These are phyloP conservation scores for Acrossocheilus wenchowensis DNA, from an alignment of 2,797 vertebrate species.

Conservation along the genomic window DNA sequence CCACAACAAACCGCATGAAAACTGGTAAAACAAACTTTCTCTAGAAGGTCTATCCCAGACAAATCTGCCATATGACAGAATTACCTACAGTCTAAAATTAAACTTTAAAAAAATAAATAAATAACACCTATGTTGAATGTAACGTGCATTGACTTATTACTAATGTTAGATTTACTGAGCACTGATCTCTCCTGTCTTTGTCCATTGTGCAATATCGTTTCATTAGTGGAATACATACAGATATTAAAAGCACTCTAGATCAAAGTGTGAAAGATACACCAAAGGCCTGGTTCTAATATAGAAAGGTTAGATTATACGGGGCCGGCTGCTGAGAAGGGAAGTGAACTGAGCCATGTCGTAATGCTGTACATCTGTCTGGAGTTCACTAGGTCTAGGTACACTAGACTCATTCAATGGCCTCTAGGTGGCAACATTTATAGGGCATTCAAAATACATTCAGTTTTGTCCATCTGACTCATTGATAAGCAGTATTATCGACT, in stretches of 20 bases:
- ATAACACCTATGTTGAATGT: neutral
- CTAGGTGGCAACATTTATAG: slow-evolving; percentile 69
- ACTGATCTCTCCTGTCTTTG: neutral
- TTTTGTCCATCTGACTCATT: neutral
- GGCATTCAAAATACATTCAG: neutral
- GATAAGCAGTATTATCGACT: neutral
- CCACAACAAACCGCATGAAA: slow-evolving; percentile 1
- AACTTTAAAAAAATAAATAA: neutral
- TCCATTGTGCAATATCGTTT: neutral
- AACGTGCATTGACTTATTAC: neutral
- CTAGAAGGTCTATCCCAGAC: neutral
- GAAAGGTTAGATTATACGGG: neutral
- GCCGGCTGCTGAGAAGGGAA: neutral
- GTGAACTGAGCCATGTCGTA: neutral
- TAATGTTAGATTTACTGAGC: neutral
- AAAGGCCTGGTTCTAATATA: neutral
- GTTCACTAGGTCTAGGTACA: slow-evolving; percentile 25
- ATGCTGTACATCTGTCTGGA: slow-evolving; percentile 8
- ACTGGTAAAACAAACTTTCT: neutral
- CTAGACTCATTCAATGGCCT: slow-evolving; percentile 57
- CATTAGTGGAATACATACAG: neutral
- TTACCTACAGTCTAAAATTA: neutral
- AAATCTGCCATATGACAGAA: neutral
- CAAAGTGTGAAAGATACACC: neutral
- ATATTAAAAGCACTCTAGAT: neutral